Base-by-base conservation (phyloP, 2,797 vertebrate genomes). In the Sebastolobus alascanus region DNA sequence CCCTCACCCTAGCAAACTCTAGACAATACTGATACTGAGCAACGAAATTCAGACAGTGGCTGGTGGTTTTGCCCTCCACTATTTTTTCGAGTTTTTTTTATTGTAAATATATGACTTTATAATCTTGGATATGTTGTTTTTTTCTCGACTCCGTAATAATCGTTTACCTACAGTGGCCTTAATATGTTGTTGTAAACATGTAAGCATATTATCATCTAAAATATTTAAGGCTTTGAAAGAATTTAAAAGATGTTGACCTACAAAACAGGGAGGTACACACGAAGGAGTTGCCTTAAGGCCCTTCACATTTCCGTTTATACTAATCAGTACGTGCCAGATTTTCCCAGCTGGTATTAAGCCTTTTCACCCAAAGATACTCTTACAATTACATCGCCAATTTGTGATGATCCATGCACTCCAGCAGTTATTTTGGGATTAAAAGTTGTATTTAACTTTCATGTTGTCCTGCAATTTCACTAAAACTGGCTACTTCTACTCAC, bases 391-490 rank as follows among this genome's bases (percentile, higher is more conserved):
- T 64, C 29, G 46, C 27, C 8, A 69, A 38, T 59, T 46, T 69
- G 52, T 31, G n/a, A 50, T 65, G 27, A 64, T 52, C 22, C 20
- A 52, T 50, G 20, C 6, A 38, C 50, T 29, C 18, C 38, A 52
- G 54, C 22, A 40, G 60, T 25, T 65, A 68, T 63, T 68, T 68
- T 2, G 14, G 6, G 18, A 68, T 80, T 46, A 18, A 65, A 70
- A 65, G 29, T 6, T 56, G 16, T 43, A 33, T 64, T 65, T 74
- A n/a, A 31, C 58, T 33, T 14, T 67, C 11, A 60, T 60, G 16
- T 52, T 6, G 12, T 37, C 20, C n/a, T 69, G 18, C 37, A n/a
- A 37, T 81, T 31, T 37, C 37, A 69, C 8, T 37, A 4, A 20
- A 66, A 33, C n/a, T 12, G 13, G 6, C 59, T 70, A 50, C 10